phyloP scores from a whole-genome alignment of 2,113 vertebrate genomes.

The Aegotheles bennettii region DNA sequence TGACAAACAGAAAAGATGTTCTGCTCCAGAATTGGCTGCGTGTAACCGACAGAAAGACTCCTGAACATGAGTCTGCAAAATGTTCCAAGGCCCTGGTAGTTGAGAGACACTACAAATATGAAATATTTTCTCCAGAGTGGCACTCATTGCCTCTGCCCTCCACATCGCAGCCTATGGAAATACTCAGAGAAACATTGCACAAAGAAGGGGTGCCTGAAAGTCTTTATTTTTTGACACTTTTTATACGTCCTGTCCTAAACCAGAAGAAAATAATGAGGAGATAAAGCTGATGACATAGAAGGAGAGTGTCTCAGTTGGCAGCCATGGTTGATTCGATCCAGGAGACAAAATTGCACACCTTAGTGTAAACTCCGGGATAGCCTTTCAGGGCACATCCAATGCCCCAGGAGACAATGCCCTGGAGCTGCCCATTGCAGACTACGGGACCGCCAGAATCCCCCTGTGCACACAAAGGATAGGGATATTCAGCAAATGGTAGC shows the following conservation, averaged over 20 bases:
- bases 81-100: neutral
- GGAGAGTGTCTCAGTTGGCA: conserved; percentile 26
- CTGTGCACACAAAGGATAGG: conserved; percentile 35
- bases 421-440: conserved; percentile 75
- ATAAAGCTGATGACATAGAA: neutral
- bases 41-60: neutral
- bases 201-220: neutral
- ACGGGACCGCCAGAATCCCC: conserved; percentile 84
- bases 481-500: neutral
- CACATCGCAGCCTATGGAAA: neutral
- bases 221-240: neutral
- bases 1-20: neutral
- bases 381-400: conserved; percentile 77
- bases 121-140: neutral
- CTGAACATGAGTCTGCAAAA: neutral
- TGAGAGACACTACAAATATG: neutral
- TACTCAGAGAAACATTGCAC: neutral
- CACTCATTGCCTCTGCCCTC: too few species aligned
- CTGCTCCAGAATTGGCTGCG: neutral
- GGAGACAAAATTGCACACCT: conserved; percentile 78
- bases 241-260: neutral
- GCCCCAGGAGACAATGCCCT: conserved; percentile 88
- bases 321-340: conserved; percentile 75
- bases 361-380: conserved; percentile 81
- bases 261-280: neutral